Evolutionary conservation across 2,888 invertebrate species (phyloP), one percentile per base, ranked within the genome.

Genomic region (Hirtodrosophila histrioides): DNA sequence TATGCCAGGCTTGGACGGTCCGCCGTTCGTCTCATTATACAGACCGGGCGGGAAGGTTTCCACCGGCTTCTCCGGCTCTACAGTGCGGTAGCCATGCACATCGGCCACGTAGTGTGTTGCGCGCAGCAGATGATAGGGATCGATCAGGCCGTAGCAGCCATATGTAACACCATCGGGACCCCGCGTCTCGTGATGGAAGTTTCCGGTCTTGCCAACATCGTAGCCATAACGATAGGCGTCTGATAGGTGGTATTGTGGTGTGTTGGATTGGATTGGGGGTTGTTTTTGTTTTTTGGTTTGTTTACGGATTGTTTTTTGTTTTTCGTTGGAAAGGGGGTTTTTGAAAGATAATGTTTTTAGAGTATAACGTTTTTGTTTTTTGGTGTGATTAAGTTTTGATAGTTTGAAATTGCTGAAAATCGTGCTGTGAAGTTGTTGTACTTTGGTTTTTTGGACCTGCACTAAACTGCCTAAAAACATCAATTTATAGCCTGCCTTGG

Each of bases 81-180:
- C 94, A 0, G 95, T 94, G 69, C 96, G 92, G 90, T 95, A 96
- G 12, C 96, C 96, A 92, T 95, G 95, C 64, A 94, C 94, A 89
- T 96, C 96, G 44, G 96, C 95, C 9, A 96, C 93, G 89, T 96
- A 96, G 91, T 95, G 95, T 24, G 95, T 95, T 45, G 94, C 95
- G 35, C 94, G 93, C 9, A 95, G 92, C 65, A 93, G 92, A 36
- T 93, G 93, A 46, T 94, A 94, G 0, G 95, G 94, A 89, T 95
- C 95, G 39, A 95, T 93, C 90, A 95, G 95, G 29, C 96, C 96
- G 80, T 96, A 96, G 90, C 96, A 96, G 72, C 96, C 96, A 82
- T 96, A 96, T 0, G 95, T 96, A 12, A 96, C 94, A 17, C 95
- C 95, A 82, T 96, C 95, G 0, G 95, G 94, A 4, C 95, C 95